Conservation (phyloP, 1,140 invertebrate species). For the Pseudomyrmex gracilis region DNA sequence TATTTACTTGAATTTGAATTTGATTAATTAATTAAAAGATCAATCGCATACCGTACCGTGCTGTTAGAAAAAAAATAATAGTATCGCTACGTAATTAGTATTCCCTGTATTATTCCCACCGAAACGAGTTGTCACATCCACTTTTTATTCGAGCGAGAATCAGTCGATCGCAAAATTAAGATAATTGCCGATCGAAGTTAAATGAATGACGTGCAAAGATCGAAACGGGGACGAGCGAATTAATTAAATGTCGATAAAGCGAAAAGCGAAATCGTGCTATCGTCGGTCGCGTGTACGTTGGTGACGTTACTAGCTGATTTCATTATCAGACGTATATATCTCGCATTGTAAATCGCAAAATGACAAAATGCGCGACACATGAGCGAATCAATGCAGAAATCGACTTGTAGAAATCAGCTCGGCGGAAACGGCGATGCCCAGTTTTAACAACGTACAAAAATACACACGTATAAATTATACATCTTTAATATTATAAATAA, state of each 20-base stretch:
- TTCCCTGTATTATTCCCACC: conserved; percentile 21
- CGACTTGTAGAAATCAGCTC: background rate
- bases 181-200: conserved; percentile 54
- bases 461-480: background rate
- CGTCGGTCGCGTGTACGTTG: conserved; percentile 31
- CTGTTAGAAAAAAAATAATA: conserved; percentile 24
- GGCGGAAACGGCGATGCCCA: background rate
- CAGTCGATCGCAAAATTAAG: conserved; percentile 44
- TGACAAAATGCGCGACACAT: conserved; percentile 35
- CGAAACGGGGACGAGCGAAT: conserved; percentile 25
- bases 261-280: conserved; percentile 54
- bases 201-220: conserved; percentile 52
- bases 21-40: conserved; percentile 25
- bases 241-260: conserved; percentile 58
- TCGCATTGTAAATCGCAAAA: conserved; percentile 38
- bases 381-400: conserved; percentile 9
- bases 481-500: no score
- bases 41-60: conserved; percentile 2
- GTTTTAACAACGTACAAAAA: conserved; percentile 1
- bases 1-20: conserved; percentile 1
- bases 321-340: conserved; percentile 41
- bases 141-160: conserved; percentile 5
- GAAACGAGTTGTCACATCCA: conserved; percentile 13
- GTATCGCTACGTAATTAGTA: conserved; percentile 36
- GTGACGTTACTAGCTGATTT: conserved; percentile 37